Evolutionary conservation across 2,888 invertebrate genomes (phyloP), one percentile per base, ranked within the genome.

Genomic region (Phania funesta): DNA sequence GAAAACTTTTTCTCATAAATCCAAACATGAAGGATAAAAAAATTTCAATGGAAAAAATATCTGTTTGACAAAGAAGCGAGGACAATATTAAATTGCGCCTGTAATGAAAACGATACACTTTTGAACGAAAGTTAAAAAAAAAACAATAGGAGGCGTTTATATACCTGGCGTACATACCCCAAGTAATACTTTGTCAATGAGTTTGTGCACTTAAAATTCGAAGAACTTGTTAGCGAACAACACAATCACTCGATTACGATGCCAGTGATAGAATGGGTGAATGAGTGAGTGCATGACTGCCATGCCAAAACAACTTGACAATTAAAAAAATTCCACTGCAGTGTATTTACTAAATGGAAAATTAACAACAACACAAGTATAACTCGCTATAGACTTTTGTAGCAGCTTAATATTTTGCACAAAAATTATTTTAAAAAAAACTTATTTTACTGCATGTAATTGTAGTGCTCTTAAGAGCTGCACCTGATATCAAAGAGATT

Each of bases 311-410:
- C 48, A 67, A 16, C 29, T 38, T 35, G 60, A 81, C 54, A 81
- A 77, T 81, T 81, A 77, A 73, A 77, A n/a, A 73, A 26, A 48
- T 73, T 77, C 73, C 77, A 77, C 73, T 73, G 18, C 9, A 81
- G 9, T 44, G 71, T 54, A 9, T 44, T 54, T 26, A 75, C 46
- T 41, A 46, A 4, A 44, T 20, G 11, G 58, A 50, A 41, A 58
- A 60, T 44, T 50, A 38, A 46, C 24, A 9, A 32, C 11, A 35
- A 35, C 16, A 54, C 26, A 41, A 20, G 22, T n/a, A 32, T 22
- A 71, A 29, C 20, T 54, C 41, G 29, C 0, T 2, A 50, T 50
- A 50, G 20, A 20, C 11, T 64, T 70, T 56, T 6, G 9, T 7
- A 11, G 20, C 11, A 65, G 2, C 3, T 32, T 50, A 8, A 11